phyloP scores from a whole-genome alignment of 2,797 vertebrate genomes.

The Cottoperca gobio region DNA sequence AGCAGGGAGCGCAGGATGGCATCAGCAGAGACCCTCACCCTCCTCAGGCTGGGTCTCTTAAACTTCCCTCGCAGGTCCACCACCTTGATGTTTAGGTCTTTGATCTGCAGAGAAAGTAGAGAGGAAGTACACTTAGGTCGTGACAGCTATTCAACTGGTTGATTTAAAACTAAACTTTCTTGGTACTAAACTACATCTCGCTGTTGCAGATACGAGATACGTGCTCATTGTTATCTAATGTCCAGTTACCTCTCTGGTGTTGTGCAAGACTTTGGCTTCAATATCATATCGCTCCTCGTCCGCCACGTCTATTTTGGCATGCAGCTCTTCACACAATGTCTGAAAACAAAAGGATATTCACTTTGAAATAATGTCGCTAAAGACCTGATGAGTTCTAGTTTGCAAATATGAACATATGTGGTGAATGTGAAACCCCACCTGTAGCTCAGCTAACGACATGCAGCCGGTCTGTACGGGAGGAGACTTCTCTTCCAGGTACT shows the following conservation, averaged over 20 bases:
- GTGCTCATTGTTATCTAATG: background rate
- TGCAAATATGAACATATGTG: background rate
- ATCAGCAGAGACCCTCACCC: slow-evolving; percentile 94
- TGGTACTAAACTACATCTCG: too few species aligned
- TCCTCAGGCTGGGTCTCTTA: slow-evolving; percentile 91
- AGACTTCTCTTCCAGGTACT: slow-evolving; percentile 90
- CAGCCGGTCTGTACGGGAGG: slow-evolving; percentile 80
- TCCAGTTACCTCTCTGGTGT: slow-evolving; percentile 90
- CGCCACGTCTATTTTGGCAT: slow-evolving; percentile 91
- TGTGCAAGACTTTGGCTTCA: slow-evolving; percentile 94
- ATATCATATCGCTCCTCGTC: slow-evolving; percentile 97
- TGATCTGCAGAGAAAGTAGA: slow-evolving; percentile 84
- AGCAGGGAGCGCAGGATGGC: slow-evolving; percentile 96
- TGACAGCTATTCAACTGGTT: background rate
- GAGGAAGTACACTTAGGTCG: background rate
- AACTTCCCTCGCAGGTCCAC: slow-evolving; percentile 96
- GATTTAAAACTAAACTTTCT: background rate
- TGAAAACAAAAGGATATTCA: slow-evolving; percentile 50
- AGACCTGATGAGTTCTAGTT: background rate
- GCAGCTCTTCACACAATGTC: slow-evolving; percentile 92
- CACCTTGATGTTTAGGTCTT: slow-evolving; percentile 96
- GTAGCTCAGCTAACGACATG: slow-evolving; percentile 88
- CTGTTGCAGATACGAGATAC: background rate
- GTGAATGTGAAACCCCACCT: slow-evolving; percentile 78
- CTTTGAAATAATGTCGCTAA: too few species aligned